Conservation (phyloP, 2,113 vertebrate genomes). For the Tachuris rubrigastra region DNA sequence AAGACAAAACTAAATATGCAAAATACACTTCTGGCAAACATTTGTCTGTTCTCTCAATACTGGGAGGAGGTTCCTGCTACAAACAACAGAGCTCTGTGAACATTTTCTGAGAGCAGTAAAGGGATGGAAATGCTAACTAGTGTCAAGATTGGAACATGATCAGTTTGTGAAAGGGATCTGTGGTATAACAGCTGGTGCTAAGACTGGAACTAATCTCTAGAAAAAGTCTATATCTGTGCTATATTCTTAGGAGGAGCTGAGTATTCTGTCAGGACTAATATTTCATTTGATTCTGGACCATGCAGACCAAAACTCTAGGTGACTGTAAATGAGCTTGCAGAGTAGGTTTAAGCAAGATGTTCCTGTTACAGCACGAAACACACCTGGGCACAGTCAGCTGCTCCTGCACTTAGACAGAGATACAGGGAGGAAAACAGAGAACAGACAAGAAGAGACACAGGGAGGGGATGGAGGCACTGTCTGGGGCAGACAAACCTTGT, state of each 20-base stretch:
- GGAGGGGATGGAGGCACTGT: neutral
- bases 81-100: neutral
- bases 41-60: neutral
- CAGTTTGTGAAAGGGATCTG: neutral
- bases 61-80: neutral
- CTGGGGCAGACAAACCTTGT: neutral
- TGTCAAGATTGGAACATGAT: neutral
- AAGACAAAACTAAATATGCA: neutral
- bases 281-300: neutral
- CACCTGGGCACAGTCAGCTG: neutral
- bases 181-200: neutral
- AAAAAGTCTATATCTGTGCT: neutral
- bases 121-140: neutral
- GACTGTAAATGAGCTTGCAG: neutral
- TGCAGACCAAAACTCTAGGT: neutral
- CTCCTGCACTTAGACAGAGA: neutral
- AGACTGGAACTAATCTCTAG: neutral
- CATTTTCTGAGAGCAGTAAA: neutral
- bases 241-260: neutral
- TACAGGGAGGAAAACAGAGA: neutral
- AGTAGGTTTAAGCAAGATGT: neutral
- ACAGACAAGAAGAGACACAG: neutral
- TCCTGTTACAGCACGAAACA: neutral
- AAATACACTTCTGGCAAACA: neutral
- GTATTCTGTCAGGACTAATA: neutral